Evolutionary conservation across 1,140 invertebrate species (phyloP).

Genomic region (Drosophila parvula): DNA sequence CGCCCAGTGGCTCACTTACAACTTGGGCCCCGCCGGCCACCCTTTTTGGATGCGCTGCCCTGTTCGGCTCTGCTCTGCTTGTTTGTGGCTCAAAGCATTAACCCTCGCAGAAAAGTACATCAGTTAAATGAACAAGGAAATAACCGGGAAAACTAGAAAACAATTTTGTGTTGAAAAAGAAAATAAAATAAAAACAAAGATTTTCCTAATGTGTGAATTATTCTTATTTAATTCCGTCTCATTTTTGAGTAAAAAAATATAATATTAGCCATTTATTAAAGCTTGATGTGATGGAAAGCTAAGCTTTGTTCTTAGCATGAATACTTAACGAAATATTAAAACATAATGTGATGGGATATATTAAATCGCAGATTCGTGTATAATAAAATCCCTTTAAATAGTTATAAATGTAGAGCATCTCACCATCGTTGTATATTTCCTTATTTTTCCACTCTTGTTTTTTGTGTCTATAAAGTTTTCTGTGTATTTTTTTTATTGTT

Average conservation of each 20-base stretch:
- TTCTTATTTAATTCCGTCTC: too few relatives aligned
- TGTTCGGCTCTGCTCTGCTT: slow-evolving; percentile 27
- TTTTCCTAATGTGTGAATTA: too few relatives aligned
- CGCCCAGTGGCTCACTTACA: slow-evolving; percentile 79
- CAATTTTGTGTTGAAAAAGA: not conserved
- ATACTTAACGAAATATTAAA: too few relatives aligned
- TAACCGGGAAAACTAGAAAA: not conserved
- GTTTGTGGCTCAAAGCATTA: slow-evolving; percentile 30
- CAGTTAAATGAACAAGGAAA: not conserved
- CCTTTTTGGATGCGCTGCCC: slow-evolving; percentile 58
- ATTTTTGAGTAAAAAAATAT: not conserved
- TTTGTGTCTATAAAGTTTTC: slow-evolving; percentile 67
- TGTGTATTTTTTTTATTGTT: slow-evolving; percentile 69
- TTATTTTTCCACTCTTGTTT: slow-evolving; percentile 21
- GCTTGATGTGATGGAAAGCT: too few relatives aligned
- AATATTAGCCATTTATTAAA: not conserved
- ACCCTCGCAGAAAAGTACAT: slow-evolving; percentile 7
- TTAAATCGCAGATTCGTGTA: too few relatives aligned
- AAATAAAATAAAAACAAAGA: not conserved
- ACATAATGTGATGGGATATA: too few relatives aligned
- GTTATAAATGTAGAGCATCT: slow-evolving; percentile 4
- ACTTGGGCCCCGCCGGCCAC: slow-evolving; percentile 63
- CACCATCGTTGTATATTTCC: not conserved
- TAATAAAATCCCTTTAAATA: not conserved
- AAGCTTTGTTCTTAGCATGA: too few relatives aligned